Base-by-base conservation (phyloP, 2,888 invertebrate genomes). In the Alcis repandata region DNA sequence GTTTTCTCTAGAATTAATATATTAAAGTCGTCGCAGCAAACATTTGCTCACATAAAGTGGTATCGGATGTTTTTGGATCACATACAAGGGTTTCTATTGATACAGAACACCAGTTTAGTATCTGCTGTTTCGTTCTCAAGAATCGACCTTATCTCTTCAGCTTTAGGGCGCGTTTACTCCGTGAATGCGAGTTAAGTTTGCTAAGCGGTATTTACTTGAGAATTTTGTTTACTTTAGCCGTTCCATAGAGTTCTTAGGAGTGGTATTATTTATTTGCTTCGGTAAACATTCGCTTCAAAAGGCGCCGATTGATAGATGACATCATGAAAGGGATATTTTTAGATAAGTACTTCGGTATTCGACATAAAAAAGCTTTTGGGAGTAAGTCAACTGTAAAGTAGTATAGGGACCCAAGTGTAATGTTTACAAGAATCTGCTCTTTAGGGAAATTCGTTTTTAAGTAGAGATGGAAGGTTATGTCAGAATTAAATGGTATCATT, bases 31-130 rank as follows among this genome's bases (percentile, higher is more conserved):
- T 77, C 82, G 15, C 80, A 83, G 82, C 80, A 82, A 84, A 85
- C 77, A 82, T 88, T 87, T 83, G 81, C 78, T 76, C 79, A 79
- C 75, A 79, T 80, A 79, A 73, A 87, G 87, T 87, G 84, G 79
- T 82, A 80, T 88, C 83, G 85, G 85, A 89, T 86, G 87, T 87
- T 86, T 87, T 85, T 79, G 80, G 85, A 87, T 88, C 89, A 85
- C 82, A 82, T 80, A 88, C 86, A 88, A 88, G 84, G 79, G 84
- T 81, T 79, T 78, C 84, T 85, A 86, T 86, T 87, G 84, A 88
- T 87, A 84, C 77, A 71, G 75, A 78, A 79, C 75, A 77, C 73
- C 73, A 71, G 69, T 72, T 63, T 69, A 56, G 49, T 40, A 49
- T 41, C 56, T 40, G 51, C 61, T 54, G 66, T 33, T 43, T 8